phyloP scores from a whole-genome alignment of 2,888 invertebrate species.

The Drepanosiphum platanoidis region DNA sequence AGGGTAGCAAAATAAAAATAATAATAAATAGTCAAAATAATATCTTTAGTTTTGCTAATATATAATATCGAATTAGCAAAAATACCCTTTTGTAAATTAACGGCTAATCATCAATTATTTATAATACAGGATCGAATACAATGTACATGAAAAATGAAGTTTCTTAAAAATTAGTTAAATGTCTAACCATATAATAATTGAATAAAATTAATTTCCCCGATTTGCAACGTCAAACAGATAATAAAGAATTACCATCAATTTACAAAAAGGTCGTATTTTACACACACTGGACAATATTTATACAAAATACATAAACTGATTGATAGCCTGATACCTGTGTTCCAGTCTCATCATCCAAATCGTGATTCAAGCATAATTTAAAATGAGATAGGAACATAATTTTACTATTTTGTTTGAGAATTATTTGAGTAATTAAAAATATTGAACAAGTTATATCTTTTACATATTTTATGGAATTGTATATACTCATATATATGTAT shows the following conservation, averaged over 20 bases:
- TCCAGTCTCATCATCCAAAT: conserved; percentile 62
- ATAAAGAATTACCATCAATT: conserved; percentile 51
- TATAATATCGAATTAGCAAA: conserved; percentile 58
- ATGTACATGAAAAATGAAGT: conserved; percentile 9
- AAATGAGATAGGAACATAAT: conserved; percentile 62
- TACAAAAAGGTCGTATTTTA: conserved; percentile 57
- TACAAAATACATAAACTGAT: conserved; percentile 61
- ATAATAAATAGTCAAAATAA: conserved; percentile 56
- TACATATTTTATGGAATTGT: conserved; percentile 52
- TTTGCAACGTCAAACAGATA: conserved; percentile 12
- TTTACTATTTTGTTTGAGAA: conserved; percentile 60
- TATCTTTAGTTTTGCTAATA: conserved; percentile 48
- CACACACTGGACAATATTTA: conserved; percentile 61
- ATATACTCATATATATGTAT: conserved; percentile 49
- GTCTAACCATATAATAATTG: conserved; percentile 1
- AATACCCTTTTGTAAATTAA: conserved; percentile 52
- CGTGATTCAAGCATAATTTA: conserved; percentile 60
- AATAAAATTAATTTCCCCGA: conserved; percentile 1
- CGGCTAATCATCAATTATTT: conserved; percentile 14
- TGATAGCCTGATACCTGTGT: conserved; percentile 62
- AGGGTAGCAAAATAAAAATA: conserved; percentile 56
- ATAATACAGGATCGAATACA: conserved; percentile 13
- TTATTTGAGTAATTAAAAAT: conserved; percentile 57
- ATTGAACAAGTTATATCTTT: conserved; percentile 54
- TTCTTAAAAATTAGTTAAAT: too few species aligned